A percentile compares a stretch with the other conserved stretches of the same genome.
phyloP scores from a whole-genome alignment of 1,140 invertebrate species.

The Coenobita brevimanus region DNA sequence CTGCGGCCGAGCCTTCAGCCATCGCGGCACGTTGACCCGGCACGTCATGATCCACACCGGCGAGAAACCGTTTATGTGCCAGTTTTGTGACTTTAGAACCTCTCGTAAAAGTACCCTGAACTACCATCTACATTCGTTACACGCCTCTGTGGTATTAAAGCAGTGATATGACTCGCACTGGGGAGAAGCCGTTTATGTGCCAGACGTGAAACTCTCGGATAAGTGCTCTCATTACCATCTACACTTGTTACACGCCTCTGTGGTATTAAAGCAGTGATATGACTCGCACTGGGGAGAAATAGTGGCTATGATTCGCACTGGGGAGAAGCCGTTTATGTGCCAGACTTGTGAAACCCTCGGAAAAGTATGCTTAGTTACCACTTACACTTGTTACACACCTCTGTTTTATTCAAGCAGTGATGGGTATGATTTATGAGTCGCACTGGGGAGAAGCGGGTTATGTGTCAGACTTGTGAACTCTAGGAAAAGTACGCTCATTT shows the following conservation, averaged over 20 bases:
- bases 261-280: neutral
- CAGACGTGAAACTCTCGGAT: constrained; percentile 36
- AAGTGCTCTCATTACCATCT: constrained; percentile 40
- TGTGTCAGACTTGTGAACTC: no score
- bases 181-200: constrained; percentile 40
- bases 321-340: constrained; percentile 32
- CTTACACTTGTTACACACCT: constrained; percentile 22
- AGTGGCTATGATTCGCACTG: constrained; percentile 41
- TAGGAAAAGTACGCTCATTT: constrained; percentile 36
- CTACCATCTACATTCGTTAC: constrained; percentile 37
- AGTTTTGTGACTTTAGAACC: constrained; percentile 42
- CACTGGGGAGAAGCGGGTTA: no score
- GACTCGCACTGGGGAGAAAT: constrained; percentile 29
- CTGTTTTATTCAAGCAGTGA: neutral
- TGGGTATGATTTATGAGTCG: no score
- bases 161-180: neutral
- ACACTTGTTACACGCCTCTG: constrained; percentile 17
- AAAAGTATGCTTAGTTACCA: constrained; percentile 46
- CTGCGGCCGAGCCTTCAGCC: constrained; percentile 37
- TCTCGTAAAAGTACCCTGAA: constrained; percentile 41
- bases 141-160: neutral
- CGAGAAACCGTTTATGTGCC: constrained; percentile 40
- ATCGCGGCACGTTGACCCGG: constrained; percentile 39
- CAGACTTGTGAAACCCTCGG: constrained; percentile 17
- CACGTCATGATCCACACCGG: constrained; percentile 53